Base-by-base conservation (phyloP, 2,797 vertebrate genomes). In the Periparus ater region DNA sequence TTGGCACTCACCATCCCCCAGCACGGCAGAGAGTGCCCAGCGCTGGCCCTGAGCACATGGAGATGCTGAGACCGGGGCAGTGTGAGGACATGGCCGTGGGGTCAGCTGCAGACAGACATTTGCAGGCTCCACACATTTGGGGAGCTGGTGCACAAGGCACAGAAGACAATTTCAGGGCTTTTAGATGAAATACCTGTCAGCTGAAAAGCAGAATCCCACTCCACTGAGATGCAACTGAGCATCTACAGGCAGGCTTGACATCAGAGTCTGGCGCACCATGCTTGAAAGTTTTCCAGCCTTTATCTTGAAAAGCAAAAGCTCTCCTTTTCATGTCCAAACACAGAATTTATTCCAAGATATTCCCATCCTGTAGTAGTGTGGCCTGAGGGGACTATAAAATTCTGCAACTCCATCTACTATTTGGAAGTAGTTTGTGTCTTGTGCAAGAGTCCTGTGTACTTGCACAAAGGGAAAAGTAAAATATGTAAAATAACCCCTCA, bases 1-100 rank as follows among this genome's bases (percentile, higher is more conserved):
- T 88, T 1, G 0, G n/a, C 0, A 0, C 30, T 68, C 1, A 0
- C 42, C 48, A 5, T 58, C 47, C 44, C 32, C 36, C 71, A 19
- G 44, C 77, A 30, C 27, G 3, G 9, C 11, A 2, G 42, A 30
- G 21, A 25, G 58, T 21, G 44, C 17, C n/a, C 53, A 17, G 0
- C 0, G 0, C 38, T 32, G 61, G 34, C 51, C 61, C 58, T 5
- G 2, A 65, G 68, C 51, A 45, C 0, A 0, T 1, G 4, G 30
- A 45, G 60, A 11, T 68, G 36, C 40, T 50, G 78, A 50, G 65
- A 21, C 13, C 30, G 42, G 57, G 32, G 29, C 40, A 38, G 17
- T 0, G 1, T 38, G 71, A 45, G 55, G 50, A 34, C 21, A 3
- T 1, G 1, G 17, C 60, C n/a, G 18, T 20, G 42, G 38, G 9